These are phyloP conservation scores for Watsonalla binaria DNA, from an alignment of 2,888 invertebrate genomes.

Conservation along the genomic window DNA sequence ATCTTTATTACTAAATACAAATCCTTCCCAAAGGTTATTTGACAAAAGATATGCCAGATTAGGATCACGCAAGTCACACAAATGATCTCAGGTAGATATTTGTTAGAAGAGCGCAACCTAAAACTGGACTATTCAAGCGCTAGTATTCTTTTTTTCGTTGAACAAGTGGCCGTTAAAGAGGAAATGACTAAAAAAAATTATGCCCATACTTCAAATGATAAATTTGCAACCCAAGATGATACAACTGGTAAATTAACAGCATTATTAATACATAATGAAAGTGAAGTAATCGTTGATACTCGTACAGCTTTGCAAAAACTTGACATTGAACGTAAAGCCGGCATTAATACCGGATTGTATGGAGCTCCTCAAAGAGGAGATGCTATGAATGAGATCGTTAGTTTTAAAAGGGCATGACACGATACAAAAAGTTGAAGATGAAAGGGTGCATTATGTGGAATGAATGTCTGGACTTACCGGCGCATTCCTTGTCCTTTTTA, in stretches of 20 bases:
- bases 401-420: neutral
- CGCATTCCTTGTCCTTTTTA: conserved; percentile 68
- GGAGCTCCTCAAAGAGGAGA: neutral
- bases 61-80: conserved; percentile 57
- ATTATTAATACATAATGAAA: conserved; percentile 14
- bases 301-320: conserved; percentile 9
- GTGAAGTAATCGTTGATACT: conserved; percentile 10
- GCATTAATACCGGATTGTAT: neutral
- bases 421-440: neutral
- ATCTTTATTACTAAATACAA: conserved; percentile 8
- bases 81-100: conserved; percentile 66
- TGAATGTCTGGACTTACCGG: conserved; percentile 42
- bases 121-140: conserved; percentile 65
- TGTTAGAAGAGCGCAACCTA: conserved; percentile 47
- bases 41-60: conserved; percentile 35
- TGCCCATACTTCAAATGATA: conserved; percentile 25
- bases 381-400: neutral
- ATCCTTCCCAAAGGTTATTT: conserved; percentile 14
- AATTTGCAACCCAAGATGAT: conserved; percentile 18
- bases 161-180: conserved; percentile 66
- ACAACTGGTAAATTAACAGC: conserved; percentile 13
- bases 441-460: neutral
- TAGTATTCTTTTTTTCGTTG: conserved; percentile 55
- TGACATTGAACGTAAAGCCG: neutral
- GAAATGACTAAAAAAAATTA: conserved; percentile 54